Evolutionary conservation across 1,140 invertebrate species (phyloP).

Genomic region (Temnothorax nylanderi): DNA sequence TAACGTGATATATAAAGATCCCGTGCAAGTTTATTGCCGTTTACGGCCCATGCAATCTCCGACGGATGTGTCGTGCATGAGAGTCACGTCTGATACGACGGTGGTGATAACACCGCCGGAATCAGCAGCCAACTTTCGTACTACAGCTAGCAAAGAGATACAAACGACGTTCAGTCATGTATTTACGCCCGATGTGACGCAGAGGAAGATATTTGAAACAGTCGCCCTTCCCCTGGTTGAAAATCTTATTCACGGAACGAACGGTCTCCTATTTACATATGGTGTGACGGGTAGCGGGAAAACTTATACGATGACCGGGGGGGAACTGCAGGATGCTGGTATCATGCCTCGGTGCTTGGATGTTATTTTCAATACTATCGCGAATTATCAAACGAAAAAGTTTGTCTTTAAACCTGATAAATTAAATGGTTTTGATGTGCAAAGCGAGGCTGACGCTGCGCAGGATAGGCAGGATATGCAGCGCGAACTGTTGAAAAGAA

Average conservation of each 20-base stretch:
- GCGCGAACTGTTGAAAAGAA: conserved; percentile 81
- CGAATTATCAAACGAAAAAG: conserved; percentile 91
- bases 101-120: conserved; percentile 90
- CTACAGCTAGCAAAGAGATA: conserved; percentile 88
- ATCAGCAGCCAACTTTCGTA: conserved; percentile 88
- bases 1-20: conserved; percentile 85
- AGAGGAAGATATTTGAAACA: conserved; percentile 94
- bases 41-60: conserved; percentile 91
- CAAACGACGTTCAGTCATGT: conserved; percentile 94
- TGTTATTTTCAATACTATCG: conserved; percentile 96
- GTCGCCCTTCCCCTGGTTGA: conserved; percentile 95
- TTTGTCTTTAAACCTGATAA: conserved; percentile 97
- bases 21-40: conserved; percentile 95
- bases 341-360: conserved; percentile 96
- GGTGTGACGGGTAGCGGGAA: conserved; percentile 98
- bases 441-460: conserved; percentile 94
- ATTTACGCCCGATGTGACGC: conserved; percentile 91
- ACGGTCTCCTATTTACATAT: conserved; percentile 97
- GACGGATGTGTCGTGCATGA: conserved; percentile 90
- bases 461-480: conserved; percentile 93
- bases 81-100: conserved; percentile 89
- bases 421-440: conserved; percentile 97
- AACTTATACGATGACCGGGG: conserved; percentile 98
- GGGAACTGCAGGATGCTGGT: conserved; percentile 91
- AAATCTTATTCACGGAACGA: conserved; percentile 92